Evolutionary conservation across 2,113 vertebrate genomes (phyloP).

Genomic region (Hippoglossus stenolepis): DNA sequence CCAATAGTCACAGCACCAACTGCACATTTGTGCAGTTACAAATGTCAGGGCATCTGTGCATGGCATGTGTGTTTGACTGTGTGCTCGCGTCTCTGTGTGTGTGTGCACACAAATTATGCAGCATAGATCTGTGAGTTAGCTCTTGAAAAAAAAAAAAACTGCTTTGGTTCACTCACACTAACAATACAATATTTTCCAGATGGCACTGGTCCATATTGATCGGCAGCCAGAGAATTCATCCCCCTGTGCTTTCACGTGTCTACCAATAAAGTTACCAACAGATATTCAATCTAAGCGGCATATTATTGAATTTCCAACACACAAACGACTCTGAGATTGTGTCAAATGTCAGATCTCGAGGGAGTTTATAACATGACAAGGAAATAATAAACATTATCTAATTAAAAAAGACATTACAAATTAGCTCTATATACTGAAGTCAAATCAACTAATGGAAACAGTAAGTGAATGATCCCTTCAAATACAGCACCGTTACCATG

Average conservation of each 20-base stretch:
- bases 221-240: constrained; percentile 54
- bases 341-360: constrained; percentile 11
- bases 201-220: constrained; percentile 69
- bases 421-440: neutral
- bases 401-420: constrained; percentile 17
- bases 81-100: neutral
- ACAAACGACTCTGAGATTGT: neutral
- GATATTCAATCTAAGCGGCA: constrained; percentile 28
- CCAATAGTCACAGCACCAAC: constrained; percentile 34
- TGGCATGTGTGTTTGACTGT: constrained; percentile 5
- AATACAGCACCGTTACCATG: too few relatives aligned
- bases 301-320: constrained; percentile 22
- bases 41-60: constrained; percentile 6
- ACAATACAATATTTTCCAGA: constrained; percentile 68
- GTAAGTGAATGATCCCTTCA: neutral
- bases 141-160: constrained; percentile 39
- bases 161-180: constrained; percentile 60
- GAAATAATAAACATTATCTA: constrained; percentile 20
- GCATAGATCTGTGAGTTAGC: constrained; percentile 57
- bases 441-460: constrained; percentile 16
- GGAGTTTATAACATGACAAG: constrained; percentile 8
- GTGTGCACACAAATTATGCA: constrained; percentile 51
- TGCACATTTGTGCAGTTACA: constrained; percentile 38
- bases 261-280: constrained; percentile 22
- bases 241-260: constrained; percentile 47